These are phyloP conservation scores for Sphaeridia pumilis DNA, from an alignment of 2,888 invertebrate species.

Conservation along the genomic window DNA sequence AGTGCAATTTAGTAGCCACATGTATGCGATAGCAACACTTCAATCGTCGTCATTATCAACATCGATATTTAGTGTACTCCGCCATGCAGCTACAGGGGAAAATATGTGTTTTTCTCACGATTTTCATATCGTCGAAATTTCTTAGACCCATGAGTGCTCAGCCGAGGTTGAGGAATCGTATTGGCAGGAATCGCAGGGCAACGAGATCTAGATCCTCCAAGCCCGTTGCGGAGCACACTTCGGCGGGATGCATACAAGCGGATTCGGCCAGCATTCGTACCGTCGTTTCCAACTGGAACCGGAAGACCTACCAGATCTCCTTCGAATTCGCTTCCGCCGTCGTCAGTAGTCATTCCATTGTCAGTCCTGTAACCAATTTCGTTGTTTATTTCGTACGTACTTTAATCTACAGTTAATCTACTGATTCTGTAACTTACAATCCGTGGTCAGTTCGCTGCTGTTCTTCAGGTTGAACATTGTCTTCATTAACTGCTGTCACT, in stretches of 20 bases:
- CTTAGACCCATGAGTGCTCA: constrained; percentile 14
- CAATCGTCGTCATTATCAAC: too few relatives aligned
- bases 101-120: constrained; percentile 3
- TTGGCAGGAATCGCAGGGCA: constrained; percentile 22
- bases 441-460: too few relatives aligned
- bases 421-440: too few relatives aligned
- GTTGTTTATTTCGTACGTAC: too few relatives aligned
- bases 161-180: constrained; percentile 12
- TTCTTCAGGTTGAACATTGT: constrained; percentile 2
- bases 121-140: constrained; percentile 24
- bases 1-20: too few relatives aligned
- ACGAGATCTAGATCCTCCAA: constrained; percentile 12
- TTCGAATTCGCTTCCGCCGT: constrained; percentile 13
- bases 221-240: neutral
- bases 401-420: too few relatives aligned
- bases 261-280: neutral
- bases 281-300: constrained; percentile 1
- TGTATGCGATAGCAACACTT: too few relatives aligned
- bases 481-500: constrained; percentile 5
- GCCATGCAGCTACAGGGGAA: neutral
- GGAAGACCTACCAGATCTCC: neutral
- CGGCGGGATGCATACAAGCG: constrained; percentile 1
- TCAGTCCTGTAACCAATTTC: neutral
- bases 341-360: constrained; percentile 10
- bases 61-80: neutral